phyloP scores from a whole-genome alignment of 2,888 invertebrate genomes.

The Blastobasis adustella region DNA sequence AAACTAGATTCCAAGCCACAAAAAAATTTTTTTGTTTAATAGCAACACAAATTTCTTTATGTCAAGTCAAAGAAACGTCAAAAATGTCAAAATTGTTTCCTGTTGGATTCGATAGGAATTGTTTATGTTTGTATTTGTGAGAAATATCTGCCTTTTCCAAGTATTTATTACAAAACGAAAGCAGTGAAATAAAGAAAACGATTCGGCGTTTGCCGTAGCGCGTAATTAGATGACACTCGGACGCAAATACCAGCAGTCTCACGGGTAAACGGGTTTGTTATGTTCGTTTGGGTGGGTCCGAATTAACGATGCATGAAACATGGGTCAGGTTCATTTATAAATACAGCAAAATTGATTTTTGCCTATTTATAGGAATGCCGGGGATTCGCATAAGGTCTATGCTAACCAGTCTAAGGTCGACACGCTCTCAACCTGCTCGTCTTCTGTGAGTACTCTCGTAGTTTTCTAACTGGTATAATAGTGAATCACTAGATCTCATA shows the following conservation, averaged over 20 bases:
- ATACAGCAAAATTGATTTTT: constrained; percentile 65
- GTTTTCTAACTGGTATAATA: neutral
- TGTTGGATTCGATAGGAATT: neutral
- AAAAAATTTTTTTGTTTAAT: too few species aligned
- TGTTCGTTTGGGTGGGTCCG: constrained; percentile 37
- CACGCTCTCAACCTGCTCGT: constrained; percentile 80
- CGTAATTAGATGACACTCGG: constrained; percentile 64
- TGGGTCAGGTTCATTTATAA: constrained; percentile 41
- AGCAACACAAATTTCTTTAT: too few species aligned
- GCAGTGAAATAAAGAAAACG: too few species aligned
- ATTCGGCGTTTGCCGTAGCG: too few species aligned
- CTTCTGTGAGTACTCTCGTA: constrained; percentile 74
- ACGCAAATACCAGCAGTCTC: constrained; percentile 69
- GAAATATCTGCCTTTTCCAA: too few species aligned
- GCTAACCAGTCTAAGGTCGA: constrained; percentile 77
- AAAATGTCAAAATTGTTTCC: neutral
- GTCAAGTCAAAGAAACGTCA: neutral
- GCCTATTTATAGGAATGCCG: constrained; percentile 73
- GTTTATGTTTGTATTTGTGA: too few species aligned
- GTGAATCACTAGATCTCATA: too few species aligned
- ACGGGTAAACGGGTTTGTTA: constrained; percentile 64
- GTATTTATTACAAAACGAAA: too few species aligned
- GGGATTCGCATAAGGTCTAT: constrained; percentile 68
- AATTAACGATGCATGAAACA: constrained; percentile 55
- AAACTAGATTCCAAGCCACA: too few species aligned